A percentile compares a stretch with the other conserved stretches of the same genome.
Conservation (phyloP, 2,888 invertebrate genomes). For the Seira ritae region DNA sequence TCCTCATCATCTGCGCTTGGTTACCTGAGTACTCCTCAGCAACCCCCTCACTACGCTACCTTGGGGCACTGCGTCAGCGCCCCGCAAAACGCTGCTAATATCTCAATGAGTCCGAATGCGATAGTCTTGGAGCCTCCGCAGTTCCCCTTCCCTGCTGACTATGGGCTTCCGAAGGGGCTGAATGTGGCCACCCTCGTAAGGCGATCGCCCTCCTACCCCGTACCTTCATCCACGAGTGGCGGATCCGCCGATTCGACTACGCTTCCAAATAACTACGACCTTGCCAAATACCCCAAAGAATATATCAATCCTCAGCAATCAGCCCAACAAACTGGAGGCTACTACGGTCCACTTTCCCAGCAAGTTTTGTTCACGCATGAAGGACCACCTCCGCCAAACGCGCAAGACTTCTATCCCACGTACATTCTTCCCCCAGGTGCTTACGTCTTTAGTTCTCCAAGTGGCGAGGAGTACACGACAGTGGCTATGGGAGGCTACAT, state of each 20-base stretch:
- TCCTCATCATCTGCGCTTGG: constrained; percentile 46
- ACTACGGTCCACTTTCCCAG: constrained; percentile 60
- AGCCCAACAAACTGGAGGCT: constrained; percentile 31
- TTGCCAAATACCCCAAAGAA: constrained; percentile 73
- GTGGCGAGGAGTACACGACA: constrained; percentile 63
- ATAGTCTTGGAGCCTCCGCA: constrained; percentile 63
- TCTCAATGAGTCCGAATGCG: constrained; percentile 60
- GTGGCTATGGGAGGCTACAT: constrained; percentile 59
- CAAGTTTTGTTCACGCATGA: constrained; percentile 57
- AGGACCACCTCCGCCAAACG: constrained; percentile 50
- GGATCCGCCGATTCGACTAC: constrained; percentile 21
- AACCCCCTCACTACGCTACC: constrained; percentile 62
- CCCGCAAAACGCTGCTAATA: constrained; percentile 47
- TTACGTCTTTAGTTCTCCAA: constrained; percentile 62
- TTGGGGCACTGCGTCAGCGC: constrained; percentile 62
- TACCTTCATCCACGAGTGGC: constrained; percentile 22
- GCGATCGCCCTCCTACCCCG: constrained; percentile 67
- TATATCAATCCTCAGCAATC: constrained; percentile 69
- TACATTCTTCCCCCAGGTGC: constrained; percentile 67
- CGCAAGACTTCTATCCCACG: constrained; percentile 64
- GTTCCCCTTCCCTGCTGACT: constrained; percentile 83
- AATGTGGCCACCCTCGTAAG: constrained; percentile 67
- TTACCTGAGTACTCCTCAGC: constrained; percentile 47
- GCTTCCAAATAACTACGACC: constrained; percentile 71
- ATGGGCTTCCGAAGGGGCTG: constrained; percentile 82